Conservation (phyloP, 2,797 vertebrate species). For the Gallinago stenura region DNA sequence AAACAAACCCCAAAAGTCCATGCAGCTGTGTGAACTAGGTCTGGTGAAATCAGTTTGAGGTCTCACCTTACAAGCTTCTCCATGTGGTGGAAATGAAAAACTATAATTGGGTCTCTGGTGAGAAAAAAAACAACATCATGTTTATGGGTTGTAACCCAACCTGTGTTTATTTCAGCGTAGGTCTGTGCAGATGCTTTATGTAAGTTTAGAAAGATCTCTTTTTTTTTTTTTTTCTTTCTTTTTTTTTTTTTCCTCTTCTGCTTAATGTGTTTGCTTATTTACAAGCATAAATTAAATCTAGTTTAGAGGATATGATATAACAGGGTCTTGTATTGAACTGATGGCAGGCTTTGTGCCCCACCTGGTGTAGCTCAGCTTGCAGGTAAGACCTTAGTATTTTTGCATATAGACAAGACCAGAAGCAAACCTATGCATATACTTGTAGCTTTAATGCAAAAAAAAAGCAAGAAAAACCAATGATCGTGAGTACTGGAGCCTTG, state of each 20-base stretch:
- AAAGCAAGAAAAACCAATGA: not conserved
- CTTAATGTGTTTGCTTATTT: constrained; percentile 10
- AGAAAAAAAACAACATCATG: not conserved
- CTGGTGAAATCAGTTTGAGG: not conserved
- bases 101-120: fast-evolving
- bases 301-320: not conserved
- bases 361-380: not conserved
- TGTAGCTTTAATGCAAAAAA: not conserved
- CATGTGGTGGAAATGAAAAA: not conserved
- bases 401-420: not conserved
- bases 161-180: not conserved
- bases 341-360: not conserved
- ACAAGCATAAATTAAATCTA: constrained; percentile 15
- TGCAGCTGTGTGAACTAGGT: not conserved
- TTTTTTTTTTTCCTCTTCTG: not conserved
- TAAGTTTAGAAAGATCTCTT: not conserved
- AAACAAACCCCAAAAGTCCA: not conserved
- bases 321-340: not conserved
- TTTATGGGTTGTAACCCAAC: not conserved
- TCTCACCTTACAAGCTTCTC: not conserved
- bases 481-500: not conserved
- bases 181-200: not conserved
- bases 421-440: not conserved
- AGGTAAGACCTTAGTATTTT: not conserved
- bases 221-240: not conserved